phyloP scores from a whole-genome alignment of 2,113 vertebrate species.

The Calidris pygmaea region DNA sequence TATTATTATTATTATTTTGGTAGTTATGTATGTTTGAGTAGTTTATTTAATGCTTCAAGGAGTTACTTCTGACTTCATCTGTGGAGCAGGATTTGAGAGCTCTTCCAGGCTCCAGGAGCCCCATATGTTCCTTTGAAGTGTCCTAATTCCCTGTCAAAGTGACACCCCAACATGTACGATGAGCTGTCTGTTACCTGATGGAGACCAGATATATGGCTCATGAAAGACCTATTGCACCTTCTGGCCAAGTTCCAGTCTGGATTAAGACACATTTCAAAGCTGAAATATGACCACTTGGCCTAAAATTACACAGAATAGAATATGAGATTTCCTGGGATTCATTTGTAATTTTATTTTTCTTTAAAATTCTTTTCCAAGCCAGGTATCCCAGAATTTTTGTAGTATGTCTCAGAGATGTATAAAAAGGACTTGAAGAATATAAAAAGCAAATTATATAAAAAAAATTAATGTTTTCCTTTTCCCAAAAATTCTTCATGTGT shows the following conservation, averaged over 20 bases:
- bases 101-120: neutral
- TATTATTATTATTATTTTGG: neutral
- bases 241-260: neutral
- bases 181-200: neutral
- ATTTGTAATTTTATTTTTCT: neutral
- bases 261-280: neutral
- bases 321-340: neutral
- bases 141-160: neutral
- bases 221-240: neutral
- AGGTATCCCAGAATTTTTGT: neutral
- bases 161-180: neutral
- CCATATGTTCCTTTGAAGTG: neutral
- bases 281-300: neutral
- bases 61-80: neutral
- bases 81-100: neutral
- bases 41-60: neutral
- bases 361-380: neutral
- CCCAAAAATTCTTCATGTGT: neutral
- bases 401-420: neutral
- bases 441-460: neutral
- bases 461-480: neutral
- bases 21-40: neutral
- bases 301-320: neutral
- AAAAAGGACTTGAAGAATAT: neutral
- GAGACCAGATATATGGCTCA: fast-evolving